These are phyloP conservation scores for Pseudorhiza aurosa DNA, from an alignment of 30 jellyfish, hydroid and myxozoan genomes.

Conservation along the genomic window DNA sequence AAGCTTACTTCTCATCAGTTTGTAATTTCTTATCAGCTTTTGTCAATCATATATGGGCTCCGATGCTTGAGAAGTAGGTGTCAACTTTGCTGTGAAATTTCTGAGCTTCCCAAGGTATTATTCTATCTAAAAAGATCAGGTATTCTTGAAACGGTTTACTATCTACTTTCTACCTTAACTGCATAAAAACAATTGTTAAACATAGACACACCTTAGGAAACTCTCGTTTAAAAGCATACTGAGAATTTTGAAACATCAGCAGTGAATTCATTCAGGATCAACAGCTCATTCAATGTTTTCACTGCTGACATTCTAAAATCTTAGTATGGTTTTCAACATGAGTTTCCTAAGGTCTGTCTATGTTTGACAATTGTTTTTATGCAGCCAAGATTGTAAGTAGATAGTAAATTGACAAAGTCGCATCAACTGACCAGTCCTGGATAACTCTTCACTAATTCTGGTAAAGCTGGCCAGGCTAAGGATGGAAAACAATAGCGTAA, in stretches of 20 bases:
- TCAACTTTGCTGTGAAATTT: too few relatives aligned
- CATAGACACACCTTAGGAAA: neutral
- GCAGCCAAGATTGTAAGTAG: neutral
- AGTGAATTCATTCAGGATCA: constrained; percentile 78
- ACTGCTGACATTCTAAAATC: neutral
- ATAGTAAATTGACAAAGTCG: neutral
- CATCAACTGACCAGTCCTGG: too few relatives aligned
- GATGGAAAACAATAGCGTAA: too few relatives aligned
- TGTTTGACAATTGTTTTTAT: neutral
- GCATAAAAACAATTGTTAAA: neutral
- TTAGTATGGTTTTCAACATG: neutral
- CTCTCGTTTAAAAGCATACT: constrained; percentile 3
- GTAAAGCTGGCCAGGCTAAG: too few relatives aligned
- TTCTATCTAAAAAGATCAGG: too few relatives aligned
- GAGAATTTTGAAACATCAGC: constrained; percentile 82
- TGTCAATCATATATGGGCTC: too few relatives aligned
- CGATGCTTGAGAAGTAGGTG: too few relatives aligned
- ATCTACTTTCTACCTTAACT: neutral
- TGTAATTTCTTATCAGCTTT: neutral
- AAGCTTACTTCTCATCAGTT: too few relatives aligned
- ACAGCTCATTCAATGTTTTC: neutral
- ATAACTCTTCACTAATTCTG: too few relatives aligned
- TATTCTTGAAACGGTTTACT: too few relatives aligned
- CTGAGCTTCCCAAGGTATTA: too few relatives aligned
- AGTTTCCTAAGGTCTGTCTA: neutral